These are phyloP conservation scores for Scalopus aquaticus DNA, from an alignment of 2,113 vertebrate species.

Conservation along the genomic window DNA sequence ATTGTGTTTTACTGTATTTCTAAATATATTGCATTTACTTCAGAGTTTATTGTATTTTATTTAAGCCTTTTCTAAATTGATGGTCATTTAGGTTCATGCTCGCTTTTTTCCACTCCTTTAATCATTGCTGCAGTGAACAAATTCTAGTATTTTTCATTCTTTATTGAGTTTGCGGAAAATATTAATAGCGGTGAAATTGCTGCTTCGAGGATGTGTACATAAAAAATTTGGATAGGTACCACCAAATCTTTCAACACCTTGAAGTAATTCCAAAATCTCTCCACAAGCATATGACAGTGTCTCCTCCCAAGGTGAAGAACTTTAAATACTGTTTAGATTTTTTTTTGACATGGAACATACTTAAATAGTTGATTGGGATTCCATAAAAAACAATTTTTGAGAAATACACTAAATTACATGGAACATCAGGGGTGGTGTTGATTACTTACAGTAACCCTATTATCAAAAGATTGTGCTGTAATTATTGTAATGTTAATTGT, in stretches of 20 bases:
- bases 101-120: neutral
- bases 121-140: neutral
- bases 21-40: neutral
- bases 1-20: neutral
- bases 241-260: neutral
- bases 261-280: no score
- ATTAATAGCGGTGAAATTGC: neutral
- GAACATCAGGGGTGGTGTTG: neutral
- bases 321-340: neutral
- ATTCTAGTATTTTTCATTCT: neutral
- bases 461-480: slow-evolving; percentile 32
- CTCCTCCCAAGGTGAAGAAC: neutral
- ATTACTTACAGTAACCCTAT: slow-evolving; percentile 11
- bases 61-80: neutral
- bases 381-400: neutral
- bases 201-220: neutral
- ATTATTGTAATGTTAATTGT: slow-evolving; percentile 33
- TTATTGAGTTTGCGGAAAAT: neutral
- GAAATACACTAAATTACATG: neutral
- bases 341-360: neutral
- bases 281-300: no score
- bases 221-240: neutral
- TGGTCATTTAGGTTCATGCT: neutral
- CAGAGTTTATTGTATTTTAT: no score
- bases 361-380: neutral